Evolutionary conservation across 2,888 invertebrate species (phyloP).

Genomic region (Pachymerium ferrugineum): DNA sequence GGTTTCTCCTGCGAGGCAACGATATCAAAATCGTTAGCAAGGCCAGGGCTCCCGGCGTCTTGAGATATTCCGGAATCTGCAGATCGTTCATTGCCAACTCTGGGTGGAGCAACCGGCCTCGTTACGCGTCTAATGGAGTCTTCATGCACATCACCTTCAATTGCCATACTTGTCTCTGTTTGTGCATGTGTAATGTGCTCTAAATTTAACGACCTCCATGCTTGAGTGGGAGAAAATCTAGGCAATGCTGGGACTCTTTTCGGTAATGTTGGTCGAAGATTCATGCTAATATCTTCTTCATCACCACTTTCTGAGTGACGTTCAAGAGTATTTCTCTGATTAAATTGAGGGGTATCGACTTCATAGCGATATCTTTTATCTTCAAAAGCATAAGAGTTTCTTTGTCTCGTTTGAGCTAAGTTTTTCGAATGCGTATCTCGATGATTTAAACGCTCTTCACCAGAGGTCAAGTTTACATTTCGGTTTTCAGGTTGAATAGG

Average conservation of each 20-base stretch:
- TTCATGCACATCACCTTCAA: slow-evolving; percentile 42
- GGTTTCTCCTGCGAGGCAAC: background rate
- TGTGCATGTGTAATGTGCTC: slow-evolving; percentile 36
- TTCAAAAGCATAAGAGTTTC: slow-evolving; percentile 33
- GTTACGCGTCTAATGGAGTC: slow-evolving; percentile 43
- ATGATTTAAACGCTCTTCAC: background rate
- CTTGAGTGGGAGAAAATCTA: slow-evolving; percentile 73
- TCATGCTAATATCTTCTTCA: slow-evolving; percentile 60
- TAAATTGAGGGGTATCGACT: background rate
- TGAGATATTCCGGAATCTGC: slow-evolving; percentile 80
- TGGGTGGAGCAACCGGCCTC: slow-evolving; percentile 43
- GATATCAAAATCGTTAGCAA: background rate
- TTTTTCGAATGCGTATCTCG: background rate
- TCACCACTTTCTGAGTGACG: slow-evolving; percentile 29
- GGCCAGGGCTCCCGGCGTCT: slow-evolving; percentile 58
- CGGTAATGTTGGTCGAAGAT: slow-evolving; percentile 70
- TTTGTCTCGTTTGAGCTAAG: background rate
- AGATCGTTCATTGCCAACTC: slow-evolving; percentile 59
- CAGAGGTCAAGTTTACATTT: background rate
- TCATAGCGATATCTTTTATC: slow-evolving; percentile 28
- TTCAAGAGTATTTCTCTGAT: background rate
- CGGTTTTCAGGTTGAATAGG: background rate
- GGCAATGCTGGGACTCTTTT: slow-evolving; percentile 71
- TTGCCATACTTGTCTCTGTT: slow-evolving; percentile 29
- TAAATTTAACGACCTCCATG: slow-evolving; percentile 62